Evolutionary conservation across 2,797 vertebrate species (phyloP), one percentile per base, ranked within the genome.

Genomic region (Danio aesculapii): DNA sequence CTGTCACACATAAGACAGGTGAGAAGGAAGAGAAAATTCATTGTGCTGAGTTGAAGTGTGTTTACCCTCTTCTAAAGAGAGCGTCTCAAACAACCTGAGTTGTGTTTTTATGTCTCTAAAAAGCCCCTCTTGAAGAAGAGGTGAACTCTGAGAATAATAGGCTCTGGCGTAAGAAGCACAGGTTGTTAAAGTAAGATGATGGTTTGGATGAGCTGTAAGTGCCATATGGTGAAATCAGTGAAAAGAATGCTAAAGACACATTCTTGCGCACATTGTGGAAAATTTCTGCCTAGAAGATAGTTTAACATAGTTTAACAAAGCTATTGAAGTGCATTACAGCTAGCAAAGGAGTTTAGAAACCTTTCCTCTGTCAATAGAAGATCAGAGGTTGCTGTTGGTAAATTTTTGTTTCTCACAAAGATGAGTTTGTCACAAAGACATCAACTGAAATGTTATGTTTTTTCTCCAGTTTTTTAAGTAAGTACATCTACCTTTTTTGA

Each of bases 111-210:
- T 43, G 57, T 30, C 41, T 43, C 44, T 4, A 39, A 83, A 77
- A 84, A 70, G 77, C 80, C 58, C 58, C 46, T 81, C 52, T 12
- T 79, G 86, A 21, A 47, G 58, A 21, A 14, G 78, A 82, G 74
- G 61, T 72, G 71, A 82, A 77, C 49, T 59, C 14, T 39, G 66
- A 82, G 77, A 76, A 68, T 64, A 76, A 78, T 81, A 74, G 46
- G 55, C 50, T 81, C 43, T 57, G 76, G 73, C 68, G 75, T 19
- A n/a, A 75, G 63, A 69, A 83, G 52, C 70, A 70, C 58, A 46
- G 41, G 44, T 57, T 63, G 52, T 58, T 55, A 57, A 75, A 52
- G 46, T 63, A 63, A n/a, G 21, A 39, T 78, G 44, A 68, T 59
- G 50, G 41, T 61, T 61, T 61, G 19, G 57, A 46, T 46, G 62